phyloP scores from a whole-genome alignment of 2,797 vertebrate species.

The Eulemur rubriventer region DNA sequence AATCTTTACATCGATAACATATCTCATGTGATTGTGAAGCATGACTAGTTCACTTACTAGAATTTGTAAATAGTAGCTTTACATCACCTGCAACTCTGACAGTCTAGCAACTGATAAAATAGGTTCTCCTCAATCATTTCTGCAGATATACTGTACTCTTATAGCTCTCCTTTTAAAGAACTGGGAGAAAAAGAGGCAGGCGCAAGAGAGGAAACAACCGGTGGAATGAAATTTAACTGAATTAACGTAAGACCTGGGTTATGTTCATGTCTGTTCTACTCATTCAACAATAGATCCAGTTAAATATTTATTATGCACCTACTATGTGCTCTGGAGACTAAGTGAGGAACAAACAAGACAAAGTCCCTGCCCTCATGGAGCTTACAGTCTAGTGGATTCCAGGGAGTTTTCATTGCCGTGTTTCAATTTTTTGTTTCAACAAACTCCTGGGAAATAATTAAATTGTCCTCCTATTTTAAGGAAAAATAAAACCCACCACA shows the following conservation, averaged over 20 bases:
- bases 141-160: not conserved
- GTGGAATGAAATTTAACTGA: not conserved
- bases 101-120: not conserved
- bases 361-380: not conserved
- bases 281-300: not conserved
- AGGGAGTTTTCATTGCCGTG: not conserved
- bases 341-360: not conserved
- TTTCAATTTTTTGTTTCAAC: not conserved
- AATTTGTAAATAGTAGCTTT: not conserved
- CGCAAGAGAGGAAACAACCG: not conserved
- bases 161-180: not conserved
- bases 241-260: not conserved
- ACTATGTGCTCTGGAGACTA: not conserved
- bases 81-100: not conserved
- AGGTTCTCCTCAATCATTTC: not conserved
- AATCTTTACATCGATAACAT: not conserved
- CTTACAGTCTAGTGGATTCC: not conserved
- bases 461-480: not conserved
- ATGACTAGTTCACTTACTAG: not conserved
- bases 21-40: not conserved
- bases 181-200: not conserved
- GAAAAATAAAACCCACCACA: conserved; percentile 4
- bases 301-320: not conserved
- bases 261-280: not conserved
- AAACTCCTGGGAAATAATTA: not conserved